These are phyloP conservation scores for Horisme vitalbata DNA, from an alignment of 2,888 invertebrate species.

Conservation along the genomic window DNA sequence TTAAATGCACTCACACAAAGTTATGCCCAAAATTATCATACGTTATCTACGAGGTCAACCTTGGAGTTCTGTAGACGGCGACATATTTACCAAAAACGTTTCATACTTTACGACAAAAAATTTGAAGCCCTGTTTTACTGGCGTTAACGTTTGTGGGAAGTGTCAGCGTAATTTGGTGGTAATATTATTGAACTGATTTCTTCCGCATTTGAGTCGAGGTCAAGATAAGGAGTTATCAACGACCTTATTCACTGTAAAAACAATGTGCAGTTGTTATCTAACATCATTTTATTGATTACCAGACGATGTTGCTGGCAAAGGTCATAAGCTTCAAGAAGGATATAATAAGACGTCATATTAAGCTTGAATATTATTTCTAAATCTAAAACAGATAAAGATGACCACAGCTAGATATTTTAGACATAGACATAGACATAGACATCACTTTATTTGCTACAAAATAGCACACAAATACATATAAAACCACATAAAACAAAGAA, in stretches of 20 bases:
- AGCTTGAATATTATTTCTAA: no score
- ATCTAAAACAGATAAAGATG: no score
- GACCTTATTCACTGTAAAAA: slow-evolving; percentile 62
- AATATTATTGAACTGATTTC: slow-evolving; percentile 55
- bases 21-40: slow-evolving; percentile 72
- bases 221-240: slow-evolving; percentile 64
- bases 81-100: slow-evolving; percentile 64
- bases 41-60: slow-evolving; percentile 77
- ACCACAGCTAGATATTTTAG: no score
- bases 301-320: no score
- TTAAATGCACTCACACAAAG: slow-evolving; percentile 50
- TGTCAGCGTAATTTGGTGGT: slow-evolving; percentile 54
- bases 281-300: slow-evolving; percentile 55
- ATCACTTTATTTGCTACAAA: no score
- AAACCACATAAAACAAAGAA: no score
- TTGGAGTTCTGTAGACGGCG: slow-evolving; percentile 68
- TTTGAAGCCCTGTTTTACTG: slow-evolving; percentile 37
- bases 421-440: no score
- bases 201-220: slow-evolving; percentile 70
- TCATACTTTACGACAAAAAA: slow-evolving; percentile 49
- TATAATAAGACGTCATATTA: no score
- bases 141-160: slow-evolving; percentile 32
- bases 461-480: no score
- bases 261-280: slow-evolving; percentile 63
- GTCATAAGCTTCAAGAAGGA: no score